Base-by-base conservation (phyloP, 2,113 vertebrate species). In the Oreocharis arfaki region DNA sequence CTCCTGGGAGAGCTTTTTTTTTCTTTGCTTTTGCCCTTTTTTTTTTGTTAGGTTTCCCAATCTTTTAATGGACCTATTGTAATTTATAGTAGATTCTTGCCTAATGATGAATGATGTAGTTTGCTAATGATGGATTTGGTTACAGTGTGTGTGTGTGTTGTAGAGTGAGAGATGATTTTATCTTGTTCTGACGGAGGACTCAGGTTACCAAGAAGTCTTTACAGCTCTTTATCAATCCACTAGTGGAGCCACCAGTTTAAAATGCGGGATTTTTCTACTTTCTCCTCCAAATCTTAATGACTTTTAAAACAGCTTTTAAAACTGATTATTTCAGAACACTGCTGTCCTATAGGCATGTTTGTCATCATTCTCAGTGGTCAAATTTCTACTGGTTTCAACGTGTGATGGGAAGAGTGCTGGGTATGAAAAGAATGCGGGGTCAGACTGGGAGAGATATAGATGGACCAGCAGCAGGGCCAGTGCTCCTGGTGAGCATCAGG, bases 81-180 rank as follows among this genome's bases (percentile, higher is more conserved):
- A 84, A 93, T 89, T 95, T 94, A 87, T 92, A 84, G 88, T 80
- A 94, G 88, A 81, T 94, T 74, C 64, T 81, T 93, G 49, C 86
- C 90, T 93, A 60, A 95, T 76, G 96, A 93, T 96, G 96, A 96
- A 87, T 95, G 95, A 96, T 89, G 90, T 90, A 76, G 88, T 89
- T 96, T 89, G 65, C 57, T 97, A 97, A 96, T 95, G 96, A 97
- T 90, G 88, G 96, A 96, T 97, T 96, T 89, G 61, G 89, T 96
- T 96, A 97, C 96, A 93, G 73, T 90, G 46, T 92, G 46, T 92
- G 60, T 90, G 64, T 96, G 90, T 92, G 92, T 96, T 94, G 76
- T 84, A 93, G 90, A 97, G 91, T 88, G 92, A 96, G 95, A 96
- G 90, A 84, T 95, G 80, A 96, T 96, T 95, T 96, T 95, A 95